These are phyloP conservation scores for Homarus americanus DNA, from an alignment of 1,140 invertebrate species.

Conservation along the genomic window DNA sequence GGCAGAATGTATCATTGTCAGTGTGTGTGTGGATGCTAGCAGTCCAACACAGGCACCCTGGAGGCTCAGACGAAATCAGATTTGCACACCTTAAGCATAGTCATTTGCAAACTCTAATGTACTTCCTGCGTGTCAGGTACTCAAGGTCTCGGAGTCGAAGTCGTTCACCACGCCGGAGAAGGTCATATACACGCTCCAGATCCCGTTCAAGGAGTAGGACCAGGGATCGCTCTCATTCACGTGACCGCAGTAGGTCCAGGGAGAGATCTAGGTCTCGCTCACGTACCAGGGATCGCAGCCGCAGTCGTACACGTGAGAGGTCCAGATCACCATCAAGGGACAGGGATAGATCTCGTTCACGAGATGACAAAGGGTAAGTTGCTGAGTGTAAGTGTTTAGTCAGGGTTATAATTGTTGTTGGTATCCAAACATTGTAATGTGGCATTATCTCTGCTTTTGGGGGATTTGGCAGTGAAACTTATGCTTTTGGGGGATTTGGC, in stretches of 20 bases:
- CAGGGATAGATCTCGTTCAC: constrained; percentile 52
- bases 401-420: too few relatives aligned
- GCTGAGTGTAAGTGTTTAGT: neutral
- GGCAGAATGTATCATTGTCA: constrained; percentile 45
- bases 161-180: constrained; percentile 49
- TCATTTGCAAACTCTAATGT: neutral
- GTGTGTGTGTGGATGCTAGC: constrained; percentile 51
- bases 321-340: constrained; percentile 58
- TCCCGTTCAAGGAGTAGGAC: constrained; percentile 56
- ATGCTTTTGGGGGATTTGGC: too few relatives aligned
- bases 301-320: constrained; percentile 40
- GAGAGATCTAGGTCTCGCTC: constrained; percentile 64
- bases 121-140: constrained; percentile 34
- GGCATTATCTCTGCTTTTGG: too few relatives aligned
- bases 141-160: constrained; percentile 66
- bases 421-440: too few relatives aligned
- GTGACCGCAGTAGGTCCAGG: constrained; percentile 58
- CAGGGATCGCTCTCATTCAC: constrained; percentile 57
- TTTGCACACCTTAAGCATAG: constrained; percentile 44
- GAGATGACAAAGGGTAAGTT: constrained; percentile 62
- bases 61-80: constrained; percentile 13
- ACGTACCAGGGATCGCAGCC: constrained; percentile 57
- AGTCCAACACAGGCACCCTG: constrained; percentile 45
- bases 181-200: constrained; percentile 63
- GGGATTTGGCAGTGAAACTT: too few relatives aligned